Evolutionary conservation across 2,113 vertebrate species (phyloP), one percentile per base, ranked within the genome.

Genomic region (Benitochromis conjunctus): DNA sequence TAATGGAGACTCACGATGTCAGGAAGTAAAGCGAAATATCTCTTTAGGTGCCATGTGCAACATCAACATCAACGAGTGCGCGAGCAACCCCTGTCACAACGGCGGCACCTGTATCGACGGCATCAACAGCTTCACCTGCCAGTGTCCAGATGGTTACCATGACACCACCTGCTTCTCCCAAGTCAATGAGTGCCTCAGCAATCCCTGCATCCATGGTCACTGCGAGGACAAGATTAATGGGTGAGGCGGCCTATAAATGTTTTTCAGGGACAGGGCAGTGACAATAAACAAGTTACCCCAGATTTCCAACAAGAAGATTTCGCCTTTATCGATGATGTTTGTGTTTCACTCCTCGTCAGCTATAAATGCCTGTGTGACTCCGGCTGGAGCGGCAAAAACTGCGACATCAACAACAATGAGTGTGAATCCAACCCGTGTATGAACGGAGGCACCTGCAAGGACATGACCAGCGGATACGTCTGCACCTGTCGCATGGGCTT

Each of bases 401-500:
- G 99, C 0, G 98, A 98, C 92, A 91, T 98, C 90, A 99, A 99
- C 95, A 98, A 98, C 86, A 96, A 99, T 0, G 99, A 99, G 92
- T 99, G 99, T 3, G 98, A 98, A 53, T 99, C 99, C 36, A 98
- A 98, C 86, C 99, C 99, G 1, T 99, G 99, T 5, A 97, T 97
- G 96, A 99, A 99, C 0, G 98, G 98, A 2, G 99, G 98, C 71
- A 97, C 97, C 91, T 99, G 99, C 94, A 97, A 96, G 88, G 99
- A 99, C 93, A 98, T 99, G 98, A 98, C 98, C 93, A 96, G 97
- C 0, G 98, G 98, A 86, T 99, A 98, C 11, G 95, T 98, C 79
- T 99, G 99, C 90, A 97, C 97, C 64, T 99, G 99, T 92, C 96
- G 94, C 2, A 95, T 96, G 21, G 99, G 99, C 85, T 99, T 99